These are phyloP conservation scores for Drosophila gunungcola DNA, from an alignment of 1,140 invertebrate species.

Conservation along the genomic window DNA sequence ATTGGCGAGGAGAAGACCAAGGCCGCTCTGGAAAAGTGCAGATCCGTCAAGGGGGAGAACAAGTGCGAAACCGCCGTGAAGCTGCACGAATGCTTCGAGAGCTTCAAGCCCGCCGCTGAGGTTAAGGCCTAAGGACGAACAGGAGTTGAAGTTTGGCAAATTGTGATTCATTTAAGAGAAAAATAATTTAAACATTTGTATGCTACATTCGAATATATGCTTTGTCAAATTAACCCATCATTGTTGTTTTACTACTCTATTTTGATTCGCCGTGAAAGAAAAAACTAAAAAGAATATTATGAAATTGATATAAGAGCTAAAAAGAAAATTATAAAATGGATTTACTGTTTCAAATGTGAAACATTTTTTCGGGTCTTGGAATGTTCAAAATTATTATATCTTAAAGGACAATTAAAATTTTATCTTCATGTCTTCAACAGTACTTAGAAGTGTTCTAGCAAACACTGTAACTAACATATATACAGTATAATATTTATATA, in stretches of 20 bases:
- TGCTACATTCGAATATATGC: constrained; percentile 11
- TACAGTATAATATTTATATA: too few relatives aligned
- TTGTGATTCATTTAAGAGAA: constrained; percentile 66
- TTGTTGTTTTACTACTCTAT: constrained; percentile 1
- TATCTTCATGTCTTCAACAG: too few relatives aligned
- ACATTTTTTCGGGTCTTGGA: too few relatives aligned
- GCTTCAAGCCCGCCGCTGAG: constrained; percentile 38
- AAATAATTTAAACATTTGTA: constrained; percentile 18
- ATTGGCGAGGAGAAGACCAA: constrained; percentile 74
- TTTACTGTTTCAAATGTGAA: too few relatives aligned
- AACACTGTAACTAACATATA: too few relatives aligned
- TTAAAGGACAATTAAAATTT: too few relatives aligned
- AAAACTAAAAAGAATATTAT: too few relatives aligned
- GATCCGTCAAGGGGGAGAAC: constrained; percentile 55
- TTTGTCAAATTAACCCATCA: constrained; percentile 15
- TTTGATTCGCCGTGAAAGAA: too few relatives aligned
- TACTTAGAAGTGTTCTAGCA: too few relatives aligned
- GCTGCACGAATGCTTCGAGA: constrained; percentile 64
- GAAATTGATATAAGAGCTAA: too few relatives aligned
- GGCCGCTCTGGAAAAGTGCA: constrained; percentile 56
- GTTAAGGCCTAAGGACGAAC: constrained; percentile 45
- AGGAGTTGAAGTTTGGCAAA: constrained; percentile 29
- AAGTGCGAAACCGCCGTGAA: constrained; percentile 69
- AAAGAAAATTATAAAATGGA: too few relatives aligned
- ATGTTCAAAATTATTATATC: too few relatives aligned